Base-by-base conservation (phyloP, 2,797 vertebrate species). In the Enteromius paludinosus region DNA sequence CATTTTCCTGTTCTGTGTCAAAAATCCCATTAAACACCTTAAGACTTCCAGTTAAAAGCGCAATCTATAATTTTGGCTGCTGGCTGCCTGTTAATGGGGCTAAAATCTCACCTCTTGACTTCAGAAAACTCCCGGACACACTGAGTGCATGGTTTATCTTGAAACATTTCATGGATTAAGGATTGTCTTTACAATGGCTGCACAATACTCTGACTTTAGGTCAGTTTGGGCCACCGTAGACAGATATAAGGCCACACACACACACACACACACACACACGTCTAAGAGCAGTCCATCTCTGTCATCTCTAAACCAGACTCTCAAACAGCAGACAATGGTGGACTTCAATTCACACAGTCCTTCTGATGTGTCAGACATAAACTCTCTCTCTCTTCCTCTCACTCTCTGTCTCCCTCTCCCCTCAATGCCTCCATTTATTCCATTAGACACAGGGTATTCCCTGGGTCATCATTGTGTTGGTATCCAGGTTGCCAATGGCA, bases 371-470 rank as follows among this genome's bases (percentile, higher is more conserved):
- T 83, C 82, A 86, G 72, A 81, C 81, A 86, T 86, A 85, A 84
- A 83, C 52, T 81, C 35, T 75, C 41, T 74, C 61, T 64, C 68
- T 72, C 56, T 82, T 72, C 83, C 71, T 70, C 73, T 87, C 64
- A 80, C 64, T 65, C 76, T 54, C 69, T 15, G 87, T 92, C 84
- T 85, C 87, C 89, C 89, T 87, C 73, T 87, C 82, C 38, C 73
- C 88, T 94, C 92, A 95, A 93, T 93, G 89, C 87, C 62, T 65
- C 86, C 90, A 91, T 92, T 94, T 92, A 93, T 92, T 91, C 86
- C 86, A 79, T 83, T 12, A 87, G 81, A 86, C 73, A 83, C 83
- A 83, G 77, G 88, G 87, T 86, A 78, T 82, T 83, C 66, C 83
- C 85, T 91, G 89, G 91, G 91, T 93, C 92, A 89, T 87, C 84